Evolutionary conservation across 2,888 invertebrate genomes (phyloP), one percentile per base, ranked within the genome.

Genomic region (Ganaspis brasiliensis): DNA sequence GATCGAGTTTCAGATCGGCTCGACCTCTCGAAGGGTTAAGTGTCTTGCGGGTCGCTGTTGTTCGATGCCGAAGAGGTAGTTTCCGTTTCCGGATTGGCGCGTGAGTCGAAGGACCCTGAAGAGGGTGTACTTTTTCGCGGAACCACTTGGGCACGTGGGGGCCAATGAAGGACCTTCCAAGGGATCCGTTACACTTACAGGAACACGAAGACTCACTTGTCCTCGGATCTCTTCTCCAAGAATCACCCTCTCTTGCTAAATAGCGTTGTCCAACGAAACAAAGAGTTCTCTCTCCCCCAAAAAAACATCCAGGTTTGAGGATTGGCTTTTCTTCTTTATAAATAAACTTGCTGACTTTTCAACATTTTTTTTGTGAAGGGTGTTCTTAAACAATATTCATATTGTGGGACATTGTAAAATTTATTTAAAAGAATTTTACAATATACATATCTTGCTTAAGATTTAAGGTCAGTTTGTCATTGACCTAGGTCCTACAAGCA

Each of bases 21-120:
- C 80, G 74, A 71, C 52, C 80, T 79, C 82, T 85, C 83, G 84
- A 89, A 88, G 90, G 90, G 89, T 89, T 90, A 89, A 89, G 87
- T 84, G 80, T 78, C 79, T 83, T 73, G 76, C 79, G 75, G 74
- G 74, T 83, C 75, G 79, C 84, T 81, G 81, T 80, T 78, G 77
- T 82, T 80, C 70, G 74, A 74, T 73, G 79, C 63, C 79, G 82
- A 84, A 91, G 88, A 84, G 86, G 85, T 83, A 79, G 84, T 88
- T 90, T 91, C 91, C 90, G 90, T 84, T 91, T 91, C 90, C 91
- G 91, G 89, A 89, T 89, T 87, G 89, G 86, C 86, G 87, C 86
- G 87, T 84, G 87, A 86, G 82, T 83, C 74, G 77, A 85, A 86
- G 85, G 85, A 83, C 80, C 73, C 82, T 84, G 82, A 85, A 87